Evolutionary conservation across 2,797 vertebrate genomes (phyloP).

Genomic region (Rhinatrema bivittatum): DNA sequence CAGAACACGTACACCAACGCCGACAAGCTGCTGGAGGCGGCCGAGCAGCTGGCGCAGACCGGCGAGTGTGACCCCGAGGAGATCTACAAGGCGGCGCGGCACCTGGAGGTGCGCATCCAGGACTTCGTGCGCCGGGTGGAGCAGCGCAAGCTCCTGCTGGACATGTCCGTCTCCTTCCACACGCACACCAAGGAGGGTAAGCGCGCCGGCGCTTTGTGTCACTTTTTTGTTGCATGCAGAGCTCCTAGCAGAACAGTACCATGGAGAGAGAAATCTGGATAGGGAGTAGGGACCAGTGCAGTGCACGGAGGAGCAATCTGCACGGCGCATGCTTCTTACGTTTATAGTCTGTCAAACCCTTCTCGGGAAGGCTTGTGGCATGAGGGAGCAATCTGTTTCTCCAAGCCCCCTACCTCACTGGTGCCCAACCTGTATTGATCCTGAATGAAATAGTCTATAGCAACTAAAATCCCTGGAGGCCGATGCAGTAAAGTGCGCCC

Average conservation of each 20-base stretch:
- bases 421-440: no score
- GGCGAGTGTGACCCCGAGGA: constrained; percentile 97
- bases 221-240: neutral
- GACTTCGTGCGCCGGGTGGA: constrained; percentile 95
- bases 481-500: no score
- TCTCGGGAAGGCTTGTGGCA: no score
- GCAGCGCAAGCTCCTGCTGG: constrained; percentile 91
- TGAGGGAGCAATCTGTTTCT: no score
- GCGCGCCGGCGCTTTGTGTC: accelerated
- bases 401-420: no score
- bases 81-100: constrained; percentile 94
- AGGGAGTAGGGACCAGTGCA: no score
- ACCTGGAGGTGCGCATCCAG: constrained; percentile 95
- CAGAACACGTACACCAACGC: constrained; percentile 98
- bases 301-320: no score
- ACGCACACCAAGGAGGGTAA: constrained; percentile 98
- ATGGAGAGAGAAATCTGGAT: no score
- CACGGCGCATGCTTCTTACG: no score
- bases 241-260: neutral
- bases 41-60: constrained; percentile 92
- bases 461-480: no score
- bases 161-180: constrained; percentile 98
- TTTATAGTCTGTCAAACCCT: no score
- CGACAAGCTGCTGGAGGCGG: constrained; percentile 95
- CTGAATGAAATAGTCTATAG: no score